Base-by-base conservation (phyloP, 2,113 vertebrate genomes). In the Rostratula benghalensis region DNA sequence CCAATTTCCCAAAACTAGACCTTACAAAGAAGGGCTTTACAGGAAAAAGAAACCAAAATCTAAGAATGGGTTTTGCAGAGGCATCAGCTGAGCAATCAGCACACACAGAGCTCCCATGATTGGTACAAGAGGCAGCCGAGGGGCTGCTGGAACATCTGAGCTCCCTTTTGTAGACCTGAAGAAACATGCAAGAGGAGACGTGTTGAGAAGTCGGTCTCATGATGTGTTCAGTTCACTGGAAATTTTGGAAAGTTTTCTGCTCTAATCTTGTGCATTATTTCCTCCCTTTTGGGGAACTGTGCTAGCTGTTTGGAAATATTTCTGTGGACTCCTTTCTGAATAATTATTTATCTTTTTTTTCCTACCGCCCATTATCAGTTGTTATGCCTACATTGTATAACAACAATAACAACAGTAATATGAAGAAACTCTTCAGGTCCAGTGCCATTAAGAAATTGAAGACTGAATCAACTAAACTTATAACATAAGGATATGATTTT, bases 401-500 rank as follows among this genome's bases (percentile, higher is more conserved):
- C 69, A 95, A 93, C 18, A 94, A 89, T 31, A 91, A 86, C 45
- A 91, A 85, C 65, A 76, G 59, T 56, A 83, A 91, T 39, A 54
- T 37, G 67, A 90, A 87, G 54, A 93, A 94, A 82, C 41, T 23
- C 14, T 53, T 89, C 69, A 45, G 61, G 25, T 94, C 89, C 69
- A 85, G 70, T 73, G 9, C 20, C 65, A 46, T 85, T 85, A 76
- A 83, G 70, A 67, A 89, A 95, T 85, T 23, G 27, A 89, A 79
- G 67, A 83, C 30, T 79, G 79, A 93, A 88, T 92, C 70, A 86
- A 53, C 77, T 65, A 35, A 94, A 89, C 27, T 73, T 93, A 61
- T 85, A 79, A 84, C 96, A 95, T 87, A 94, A 84, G 89, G 91
- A 91, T 69, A 61, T 85, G 45, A 91, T 95, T 96, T 95, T 94